phyloP scores from a whole-genome alignment of 1,140 invertebrate genomes.

The Drosophila triauraria region DNA sequence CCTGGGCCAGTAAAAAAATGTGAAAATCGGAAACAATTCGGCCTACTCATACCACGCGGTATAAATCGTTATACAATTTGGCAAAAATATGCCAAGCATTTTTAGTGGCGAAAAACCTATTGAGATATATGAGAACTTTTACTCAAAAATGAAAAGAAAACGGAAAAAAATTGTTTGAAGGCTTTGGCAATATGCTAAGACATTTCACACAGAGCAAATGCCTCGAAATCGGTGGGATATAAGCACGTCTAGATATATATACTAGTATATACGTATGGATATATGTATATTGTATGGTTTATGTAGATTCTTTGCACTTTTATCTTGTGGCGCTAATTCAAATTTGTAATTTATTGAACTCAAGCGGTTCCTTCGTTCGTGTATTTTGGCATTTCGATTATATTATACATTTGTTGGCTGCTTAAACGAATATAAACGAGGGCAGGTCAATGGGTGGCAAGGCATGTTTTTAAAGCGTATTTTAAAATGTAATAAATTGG shows the following conservation, averaged over 20 bases:
- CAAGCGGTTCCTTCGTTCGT: slow-evolving; percentile 46
- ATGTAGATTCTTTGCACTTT: slow-evolving; percentile 40
- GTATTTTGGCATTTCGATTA: slow-evolving; percentile 33
- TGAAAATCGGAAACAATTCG: slow-evolving; percentile 39
- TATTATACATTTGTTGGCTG: slow-evolving; percentile 26
- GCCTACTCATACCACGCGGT: slow-evolving; percentile 37
- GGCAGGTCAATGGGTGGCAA: slow-evolving; percentile 29
- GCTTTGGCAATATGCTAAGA: slow-evolving; percentile 48
- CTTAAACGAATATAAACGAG: slow-evolving; percentile 10
- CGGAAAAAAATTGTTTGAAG: slow-evolving; percentile 43
- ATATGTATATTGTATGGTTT: slow-evolving; percentile 49
- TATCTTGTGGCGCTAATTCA: slow-evolving; percentile 56
- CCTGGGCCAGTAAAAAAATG: slow-evolving; percentile 24
- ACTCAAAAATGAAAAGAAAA: slow-evolving; percentile 29
- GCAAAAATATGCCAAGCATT: slow-evolving; percentile 60
- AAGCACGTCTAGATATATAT: slow-evolving; percentile 24
- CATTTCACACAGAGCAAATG: slow-evolving; percentile 34
- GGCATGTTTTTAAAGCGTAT: slow-evolving; percentile 29
- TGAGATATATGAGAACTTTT: slow-evolving; percentile 62
- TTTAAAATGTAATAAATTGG: slow-evolving; percentile 29
- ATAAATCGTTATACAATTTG: slow-evolving; percentile 51
- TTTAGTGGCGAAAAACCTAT: slow-evolving; percentile 49
- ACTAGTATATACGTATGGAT: not conserved
- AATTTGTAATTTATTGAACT: slow-evolving; percentile 69
- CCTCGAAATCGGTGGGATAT: slow-evolving; percentile 37